Evolutionary conservation across 2,113 vertebrate genomes (phyloP).

Genomic region (Scytalopus superciliaris): DNA sequence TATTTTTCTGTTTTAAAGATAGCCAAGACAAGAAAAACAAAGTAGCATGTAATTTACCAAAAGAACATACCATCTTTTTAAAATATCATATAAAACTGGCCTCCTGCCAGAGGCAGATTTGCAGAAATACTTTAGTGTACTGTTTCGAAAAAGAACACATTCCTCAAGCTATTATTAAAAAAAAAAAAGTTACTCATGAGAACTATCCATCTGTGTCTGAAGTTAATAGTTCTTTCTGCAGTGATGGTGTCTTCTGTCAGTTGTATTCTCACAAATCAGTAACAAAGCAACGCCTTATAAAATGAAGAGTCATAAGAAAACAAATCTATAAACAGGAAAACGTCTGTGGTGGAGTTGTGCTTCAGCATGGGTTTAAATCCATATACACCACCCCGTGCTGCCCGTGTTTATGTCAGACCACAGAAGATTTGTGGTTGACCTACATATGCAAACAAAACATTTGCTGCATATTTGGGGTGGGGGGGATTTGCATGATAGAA

Average conservation of each 20-base stretch:
- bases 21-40: background rate
- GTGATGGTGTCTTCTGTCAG: background rate
- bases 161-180: background rate
- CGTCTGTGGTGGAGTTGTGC: background rate
- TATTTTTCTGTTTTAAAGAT: background rate
- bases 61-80: background rate
- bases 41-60: background rate
- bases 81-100: background rate
- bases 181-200: background rate
- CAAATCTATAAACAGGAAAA: background rate
- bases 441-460: conserved; percentile 60
- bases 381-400: background rate
- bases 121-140: background rate
- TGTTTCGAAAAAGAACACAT: background rate
- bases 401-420: background rate
- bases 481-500: conserved; percentile 45
- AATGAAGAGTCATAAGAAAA: conserved; percentile 2
- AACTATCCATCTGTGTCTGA: background rate
- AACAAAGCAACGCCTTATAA: background rate
- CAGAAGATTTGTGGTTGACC: conserved; percentile 50
- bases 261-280: background rate
- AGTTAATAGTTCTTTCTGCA: background rate
- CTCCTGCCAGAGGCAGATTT: background rate
- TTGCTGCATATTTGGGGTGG: conserved; percentile 14
- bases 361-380: conserved; percentile 4